Percentiles rank a stretch among this genome's conserved stretches.
Conservation (phyloP, 2,888 invertebrate species). For the Mesorhabditis belari region DNA sequence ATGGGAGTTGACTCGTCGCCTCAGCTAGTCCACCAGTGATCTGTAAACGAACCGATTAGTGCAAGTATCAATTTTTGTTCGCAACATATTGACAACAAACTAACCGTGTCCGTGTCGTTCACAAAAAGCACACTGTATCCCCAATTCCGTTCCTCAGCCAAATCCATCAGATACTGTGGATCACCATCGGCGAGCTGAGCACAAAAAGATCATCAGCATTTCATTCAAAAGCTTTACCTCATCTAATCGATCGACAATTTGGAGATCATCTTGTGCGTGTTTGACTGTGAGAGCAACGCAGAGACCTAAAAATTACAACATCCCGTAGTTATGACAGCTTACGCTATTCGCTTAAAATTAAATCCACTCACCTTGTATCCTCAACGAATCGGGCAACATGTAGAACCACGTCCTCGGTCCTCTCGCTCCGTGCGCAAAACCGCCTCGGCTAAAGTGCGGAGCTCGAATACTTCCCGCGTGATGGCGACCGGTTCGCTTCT, state of each 20-base stretch:
- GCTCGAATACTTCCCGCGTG: constrained; percentile 86
- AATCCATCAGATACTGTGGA: constrained; percentile 67
- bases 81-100: not conserved
- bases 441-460: constrained; percentile 65
- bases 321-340: not conserved
- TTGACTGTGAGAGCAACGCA: constrained; percentile 75
- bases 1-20: constrained; percentile 71
- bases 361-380: constrained; percentile 71
- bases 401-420: constrained; percentile 84
- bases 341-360: not conserved
- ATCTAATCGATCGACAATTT: constrained; percentile 77
- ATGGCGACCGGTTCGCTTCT: constrained; percentile 83
- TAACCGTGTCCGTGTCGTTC: constrained; percentile 68
- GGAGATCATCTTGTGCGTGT: constrained; percentile 84
- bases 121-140: constrained; percentile 89
- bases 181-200: constrained; percentile 59
- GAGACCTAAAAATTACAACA: constrained; percentile 65
- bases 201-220: constrained; percentile 58
- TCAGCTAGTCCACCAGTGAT: constrained; percentile 68
- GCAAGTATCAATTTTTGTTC: not conserved
- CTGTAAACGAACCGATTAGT: constrained; percentile 22
- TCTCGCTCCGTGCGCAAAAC: constrained; percentile 79
- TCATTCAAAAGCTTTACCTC: not conserved
- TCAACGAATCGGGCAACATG: constrained; percentile 75
- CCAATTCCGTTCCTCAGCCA: constrained; percentile 81